Percentiles rank a stretch among this genome's conserved stretches.
Evolutionary conservation across 2,113 vertebrate genomes (phyloP).

Genomic region (Myotis yumanensis): DNA sequence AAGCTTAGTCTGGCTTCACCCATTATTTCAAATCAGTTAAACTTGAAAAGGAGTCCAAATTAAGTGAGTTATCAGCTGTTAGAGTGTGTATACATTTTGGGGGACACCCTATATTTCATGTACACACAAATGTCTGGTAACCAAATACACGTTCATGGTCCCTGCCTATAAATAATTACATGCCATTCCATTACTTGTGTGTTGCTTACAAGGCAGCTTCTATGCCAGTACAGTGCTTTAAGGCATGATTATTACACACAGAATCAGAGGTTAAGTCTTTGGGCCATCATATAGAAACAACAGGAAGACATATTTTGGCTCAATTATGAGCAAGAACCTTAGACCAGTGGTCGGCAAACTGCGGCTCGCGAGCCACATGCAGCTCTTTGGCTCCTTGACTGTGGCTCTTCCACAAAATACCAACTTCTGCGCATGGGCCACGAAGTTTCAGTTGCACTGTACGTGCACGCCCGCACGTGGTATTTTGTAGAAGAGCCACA

Average conservation of each 20-base stretch:
- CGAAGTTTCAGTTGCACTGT: too few species aligned
- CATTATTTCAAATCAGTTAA: too few species aligned
- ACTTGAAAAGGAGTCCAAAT: too few species aligned
- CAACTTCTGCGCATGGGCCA: too few species aligned
- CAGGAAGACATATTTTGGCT: not conserved
- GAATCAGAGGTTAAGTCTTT: constrained; percentile 21
- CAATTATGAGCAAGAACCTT: not conserved
- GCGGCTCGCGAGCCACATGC: too few species aligned
- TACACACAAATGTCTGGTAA: not conserved
- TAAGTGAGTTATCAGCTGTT: too few species aligned
- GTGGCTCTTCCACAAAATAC: too few species aligned
- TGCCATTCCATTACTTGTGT: not conserved
- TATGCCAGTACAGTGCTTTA: not conserved
- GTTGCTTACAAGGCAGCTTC: not conserved
- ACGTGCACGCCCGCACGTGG: too few species aligned
- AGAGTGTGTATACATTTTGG: too few species aligned
- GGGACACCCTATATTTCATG: not conserved
- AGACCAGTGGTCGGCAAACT: not conserved
- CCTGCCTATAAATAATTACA: not conserved
- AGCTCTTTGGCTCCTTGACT: too few species aligned
- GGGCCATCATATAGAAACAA: not conserved
- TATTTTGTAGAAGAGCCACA: too few species aligned
- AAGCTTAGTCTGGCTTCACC: too few species aligned
- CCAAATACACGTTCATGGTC: not conserved
- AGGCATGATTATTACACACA: not conserved